Evolutionary conservation across 64 coral and sea anemone species (phyloP).

Genomic region (Stichodactyla helianthus): DNA sequence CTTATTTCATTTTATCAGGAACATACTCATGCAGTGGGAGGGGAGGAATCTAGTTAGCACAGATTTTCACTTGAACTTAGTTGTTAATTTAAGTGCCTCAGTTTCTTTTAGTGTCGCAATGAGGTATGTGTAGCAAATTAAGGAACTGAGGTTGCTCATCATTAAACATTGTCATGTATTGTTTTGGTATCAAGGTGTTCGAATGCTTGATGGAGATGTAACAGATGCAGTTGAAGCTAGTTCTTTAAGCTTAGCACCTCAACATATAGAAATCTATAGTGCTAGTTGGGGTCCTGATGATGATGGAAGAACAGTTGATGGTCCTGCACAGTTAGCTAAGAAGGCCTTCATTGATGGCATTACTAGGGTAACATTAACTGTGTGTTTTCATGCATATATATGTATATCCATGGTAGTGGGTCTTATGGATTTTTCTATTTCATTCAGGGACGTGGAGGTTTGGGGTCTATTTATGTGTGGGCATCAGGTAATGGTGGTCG

Average conservation of each 20-base stretch:
- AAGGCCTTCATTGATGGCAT: constrained; percentile 85
- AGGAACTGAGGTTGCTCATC: no score
- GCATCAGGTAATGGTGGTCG: constrained; percentile 91
- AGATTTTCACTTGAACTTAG: no score
- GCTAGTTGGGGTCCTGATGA: constrained; percentile 98
- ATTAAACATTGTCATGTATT: no score
- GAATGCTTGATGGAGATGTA: constrained; percentile 98
- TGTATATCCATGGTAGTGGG: neutral
- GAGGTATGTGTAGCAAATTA: no score
- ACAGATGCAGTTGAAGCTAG: constrained; percentile 90
- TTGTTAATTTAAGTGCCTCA: no score
- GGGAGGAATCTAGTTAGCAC: no score
- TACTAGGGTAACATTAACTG: constrained; percentile 33
- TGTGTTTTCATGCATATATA: neutral
- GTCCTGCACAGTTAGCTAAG: constrained; percentile 76
- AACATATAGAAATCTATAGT: constrained; percentile 93
- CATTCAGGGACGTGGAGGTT: constrained; percentile 69
- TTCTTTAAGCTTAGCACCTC: constrained; percentile 77
- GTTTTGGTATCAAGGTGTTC: constrained; percentile 55
- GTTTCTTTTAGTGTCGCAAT: no score
- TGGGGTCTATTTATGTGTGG: constrained; percentile 98
- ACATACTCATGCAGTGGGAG: no score
- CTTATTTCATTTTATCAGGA: neutral
- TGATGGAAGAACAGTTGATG: constrained; percentile 91
- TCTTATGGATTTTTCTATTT: neutral